These are phyloP conservation scores for Muscicapa comitata DNA, from an alignment of 2,797 vertebrate species.

Conservation along the genomic window DNA sequence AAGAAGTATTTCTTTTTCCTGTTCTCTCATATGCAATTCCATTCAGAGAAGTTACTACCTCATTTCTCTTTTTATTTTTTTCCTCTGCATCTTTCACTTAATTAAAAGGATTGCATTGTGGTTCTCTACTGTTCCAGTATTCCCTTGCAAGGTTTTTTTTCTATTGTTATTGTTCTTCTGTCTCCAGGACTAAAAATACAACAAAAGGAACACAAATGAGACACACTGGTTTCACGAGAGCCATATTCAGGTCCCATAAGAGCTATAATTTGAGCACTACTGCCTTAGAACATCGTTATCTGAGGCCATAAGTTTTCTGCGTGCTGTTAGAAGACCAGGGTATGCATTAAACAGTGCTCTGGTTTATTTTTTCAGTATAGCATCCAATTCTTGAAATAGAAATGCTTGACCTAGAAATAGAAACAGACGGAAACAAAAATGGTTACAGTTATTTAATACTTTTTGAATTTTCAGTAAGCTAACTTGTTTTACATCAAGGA, in stretches of 20 bases:
- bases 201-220: constrained; percentile 4
- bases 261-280: neutral
- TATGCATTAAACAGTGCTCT: neutral
- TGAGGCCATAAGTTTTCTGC: neutral
- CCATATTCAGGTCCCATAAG: neutral
- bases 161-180: neutral
- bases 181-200: neutral
- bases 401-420: neutral
- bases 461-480: neutral
- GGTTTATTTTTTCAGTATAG: neutral
- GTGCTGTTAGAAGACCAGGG: neutral
- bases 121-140: neutral
- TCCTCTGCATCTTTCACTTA: neutral
- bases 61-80: neutral
- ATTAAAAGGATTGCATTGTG: neutral
- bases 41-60: neutral
- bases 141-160: neutral
- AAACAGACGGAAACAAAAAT: neutral
- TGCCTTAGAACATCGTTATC: neutral
- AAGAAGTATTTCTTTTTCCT: neutral
- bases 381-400: neutral
- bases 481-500: neutral
- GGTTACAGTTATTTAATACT: neutral
- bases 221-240: neutral
- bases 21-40: neutral